A percentile compares a stretch with the other conserved stretches of the same genome.
These are phyloP conservation scores for Sylvicola fuscatus DNA, from an alignment of 2,888 invertebrate species.

Conservation along the genomic window DNA sequence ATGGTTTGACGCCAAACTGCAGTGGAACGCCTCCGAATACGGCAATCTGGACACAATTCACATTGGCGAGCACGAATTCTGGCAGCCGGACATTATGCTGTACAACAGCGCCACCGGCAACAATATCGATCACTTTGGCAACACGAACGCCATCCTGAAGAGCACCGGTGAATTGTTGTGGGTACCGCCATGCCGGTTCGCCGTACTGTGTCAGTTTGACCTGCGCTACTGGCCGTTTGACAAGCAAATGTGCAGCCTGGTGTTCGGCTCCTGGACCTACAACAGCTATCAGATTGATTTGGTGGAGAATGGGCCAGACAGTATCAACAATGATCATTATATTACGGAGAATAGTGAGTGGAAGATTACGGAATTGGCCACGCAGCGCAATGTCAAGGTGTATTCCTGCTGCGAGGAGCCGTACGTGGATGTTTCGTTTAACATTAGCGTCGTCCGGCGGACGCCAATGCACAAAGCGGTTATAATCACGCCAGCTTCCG, in stretches of 20 bases:
- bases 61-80: conserved; percentile 48
- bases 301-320: conserved; percentile 10
- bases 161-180: conserved; percentile 34
- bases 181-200: conserved; percentile 47
- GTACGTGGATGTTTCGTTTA: conserved; percentile 30
- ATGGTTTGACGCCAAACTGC: conserved; percentile 4
- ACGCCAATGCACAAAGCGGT: conserved; percentile 38
- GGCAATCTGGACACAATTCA: conserved; percentile 22
- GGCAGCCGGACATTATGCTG: conserved; percentile 55
- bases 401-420: conserved; percentile 35
- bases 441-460: conserved; percentile 29
- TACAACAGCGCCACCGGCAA: conserved; percentile 45
- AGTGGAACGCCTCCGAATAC: conserved; percentile 2
- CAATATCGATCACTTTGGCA: conserved; percentile 36
- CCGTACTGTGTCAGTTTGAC: conserved; percentile 41
- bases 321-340: too few relatives aligned
- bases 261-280: conserved; percentile 55
- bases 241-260: conserved; percentile 39
- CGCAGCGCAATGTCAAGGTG: conserved; percentile 16
- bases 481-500: conserved; percentile 39
- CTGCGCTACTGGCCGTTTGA: conserved; percentile 58
- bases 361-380: conserved; percentile 24
- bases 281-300: conserved; percentile 36
- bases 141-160: conserved; percentile 30
- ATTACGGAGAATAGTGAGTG: conserved; percentile 20